These are phyloP conservation scores for Amazonetta brasiliensis DNA, from an alignment of 2,797 vertebrate genomes.

Conservation along the genomic window DNA sequence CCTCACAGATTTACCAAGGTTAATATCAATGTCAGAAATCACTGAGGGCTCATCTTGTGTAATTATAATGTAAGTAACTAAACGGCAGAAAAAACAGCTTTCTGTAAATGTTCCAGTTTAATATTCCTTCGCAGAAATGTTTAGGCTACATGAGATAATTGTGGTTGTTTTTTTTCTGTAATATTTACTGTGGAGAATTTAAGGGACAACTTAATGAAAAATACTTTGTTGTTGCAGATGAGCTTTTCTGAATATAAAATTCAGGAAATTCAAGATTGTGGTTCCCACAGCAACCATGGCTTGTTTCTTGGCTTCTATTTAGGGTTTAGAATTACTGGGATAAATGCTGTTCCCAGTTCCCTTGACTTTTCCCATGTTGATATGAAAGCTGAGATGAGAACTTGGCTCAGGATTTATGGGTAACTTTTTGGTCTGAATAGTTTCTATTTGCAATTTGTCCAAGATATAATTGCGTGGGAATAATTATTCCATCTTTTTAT, in stretches of 20 bases:
- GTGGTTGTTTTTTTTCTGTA: not conserved
- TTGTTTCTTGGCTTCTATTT: constrained; percentile 34
- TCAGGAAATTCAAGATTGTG: not conserved
- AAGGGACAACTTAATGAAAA: not conserved
- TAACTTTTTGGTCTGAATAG: not conserved
- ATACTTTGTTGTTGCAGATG: not conserved
- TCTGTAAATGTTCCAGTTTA: not conserved
- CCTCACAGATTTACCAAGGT: not conserved
- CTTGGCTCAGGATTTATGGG: constrained; percentile 21
- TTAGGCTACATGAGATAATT: not conserved
- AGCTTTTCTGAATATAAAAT: constrained; percentile 11
- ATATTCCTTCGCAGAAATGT: not conserved
- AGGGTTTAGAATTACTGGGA: not conserved
- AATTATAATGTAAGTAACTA: not conserved
- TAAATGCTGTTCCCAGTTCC: constrained; percentile 16
- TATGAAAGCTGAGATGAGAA: constrained; percentile 22
- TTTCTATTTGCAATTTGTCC: not conserved
- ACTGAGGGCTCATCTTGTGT: not conserved
- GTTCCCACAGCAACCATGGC: constrained; percentile 19
- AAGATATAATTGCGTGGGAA: not conserved
- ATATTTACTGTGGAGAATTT: not conserved
- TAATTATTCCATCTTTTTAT: not conserved
- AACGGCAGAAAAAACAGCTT: not conserved
- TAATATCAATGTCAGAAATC: not conserved
- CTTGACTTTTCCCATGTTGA: constrained; percentile 36